Evolutionary conservation across 2,113 vertebrate genomes (phyloP).

Genomic region (Rhinogobius similis): DNA sequence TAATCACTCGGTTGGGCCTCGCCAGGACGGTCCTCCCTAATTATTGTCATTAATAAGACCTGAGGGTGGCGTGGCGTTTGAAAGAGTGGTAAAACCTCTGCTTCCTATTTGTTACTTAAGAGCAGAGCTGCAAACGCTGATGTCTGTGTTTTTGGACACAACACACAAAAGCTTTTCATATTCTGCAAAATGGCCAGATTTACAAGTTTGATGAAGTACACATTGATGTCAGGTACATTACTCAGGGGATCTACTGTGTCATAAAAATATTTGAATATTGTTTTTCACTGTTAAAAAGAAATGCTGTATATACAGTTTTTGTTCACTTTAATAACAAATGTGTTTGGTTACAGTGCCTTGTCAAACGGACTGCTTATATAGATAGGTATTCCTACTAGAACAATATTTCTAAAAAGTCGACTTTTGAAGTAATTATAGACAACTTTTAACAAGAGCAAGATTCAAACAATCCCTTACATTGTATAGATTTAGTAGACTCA

Average conservation of each 20-base stretch:
- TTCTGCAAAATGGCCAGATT: not conserved
- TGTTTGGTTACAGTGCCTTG: no score
- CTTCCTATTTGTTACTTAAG: conserved; percentile 69
- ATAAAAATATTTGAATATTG: no score
- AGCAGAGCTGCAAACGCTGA: conserved; percentile 43
- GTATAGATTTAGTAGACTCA: not conserved
- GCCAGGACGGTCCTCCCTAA: conserved; percentile 77
- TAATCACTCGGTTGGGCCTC: conserved; percentile 77
- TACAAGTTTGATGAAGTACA: not conserved
- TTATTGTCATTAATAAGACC: conserved; percentile 81
- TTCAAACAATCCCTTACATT: not conserved
- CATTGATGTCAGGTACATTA: not conserved
- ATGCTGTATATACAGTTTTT: no score
- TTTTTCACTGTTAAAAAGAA: no score
- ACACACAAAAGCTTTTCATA: conserved; percentile 8
- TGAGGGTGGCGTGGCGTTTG: conserved; percentile 63
- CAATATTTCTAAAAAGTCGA: not conserved
- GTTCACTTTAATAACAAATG: no score
- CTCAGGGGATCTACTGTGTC: not conserved
- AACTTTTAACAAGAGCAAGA: not conserved
- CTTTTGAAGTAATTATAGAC: not conserved
- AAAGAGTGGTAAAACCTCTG: conserved; percentile 66
- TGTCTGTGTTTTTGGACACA: conserved; percentile 25
- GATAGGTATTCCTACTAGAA: not conserved
- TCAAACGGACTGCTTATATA: no score